Conservation (phyloP, 2,113 vertebrate genomes). For the Zosterops japonicus region DNA sequence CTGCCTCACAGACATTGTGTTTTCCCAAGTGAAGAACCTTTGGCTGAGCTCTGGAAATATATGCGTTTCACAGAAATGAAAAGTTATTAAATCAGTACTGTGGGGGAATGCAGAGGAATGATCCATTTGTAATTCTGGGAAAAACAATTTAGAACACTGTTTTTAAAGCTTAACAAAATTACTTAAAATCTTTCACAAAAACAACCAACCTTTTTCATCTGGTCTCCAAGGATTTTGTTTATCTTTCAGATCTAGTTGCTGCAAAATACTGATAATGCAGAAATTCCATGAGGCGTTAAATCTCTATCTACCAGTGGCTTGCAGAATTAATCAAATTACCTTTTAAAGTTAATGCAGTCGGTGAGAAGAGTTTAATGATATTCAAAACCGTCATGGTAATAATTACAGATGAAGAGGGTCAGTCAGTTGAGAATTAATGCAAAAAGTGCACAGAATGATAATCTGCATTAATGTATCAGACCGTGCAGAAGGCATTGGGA, state of each 20-base stretch:
- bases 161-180: conserved; percentile 73
- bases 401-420: conserved; percentile 80
- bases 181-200: conserved; percentile 68
- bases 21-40: conserved; percentile 73
- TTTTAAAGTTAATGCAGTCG: conserved; percentile 73
- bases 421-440: conserved; percentile 77
- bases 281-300: conserved; percentile 72
- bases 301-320: conserved; percentile 70
- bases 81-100: conserved; percentile 73
- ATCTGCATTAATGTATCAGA: conserved; percentile 70
- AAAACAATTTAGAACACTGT: conserved; percentile 67
- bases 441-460: conserved; percentile 74
- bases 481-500: conserved; percentile 27
- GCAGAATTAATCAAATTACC: conserved; percentile 79
- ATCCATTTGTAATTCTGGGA: conserved; percentile 69
- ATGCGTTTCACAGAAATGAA: conserved; percentile 61
- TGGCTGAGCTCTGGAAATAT: conserved; percentile 57
- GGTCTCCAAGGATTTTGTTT: conserved; percentile 63
- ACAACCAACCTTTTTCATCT: conserved; percentile 62
- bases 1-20: conserved; percentile 58
- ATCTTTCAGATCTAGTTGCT: conserved; percentile 75
- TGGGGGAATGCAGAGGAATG: conserved; percentile 66
- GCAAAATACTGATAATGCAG: conserved; percentile 74
- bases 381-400: conserved; percentile 76
- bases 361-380: conserved; percentile 78